phyloP scores from a whole-genome alignment of 2,797 vertebrate genomes.

The Clangula hyemalis region DNA sequence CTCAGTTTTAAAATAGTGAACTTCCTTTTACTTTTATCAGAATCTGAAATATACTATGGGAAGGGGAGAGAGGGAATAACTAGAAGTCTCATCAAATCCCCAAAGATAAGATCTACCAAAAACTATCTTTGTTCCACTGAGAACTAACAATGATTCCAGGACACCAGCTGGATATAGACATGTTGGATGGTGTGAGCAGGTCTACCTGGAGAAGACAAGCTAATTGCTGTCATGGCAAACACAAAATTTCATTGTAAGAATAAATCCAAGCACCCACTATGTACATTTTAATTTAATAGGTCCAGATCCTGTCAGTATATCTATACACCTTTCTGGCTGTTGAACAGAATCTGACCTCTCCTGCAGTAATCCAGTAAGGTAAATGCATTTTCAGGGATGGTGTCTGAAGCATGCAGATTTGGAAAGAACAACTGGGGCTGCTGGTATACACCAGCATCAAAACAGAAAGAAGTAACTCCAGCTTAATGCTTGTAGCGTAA shows the following conservation, averaged over 20 bases:
- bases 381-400: not conserved
- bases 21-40: not conserved
- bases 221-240: not conserved
- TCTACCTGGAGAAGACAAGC: not conserved
- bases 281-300: not conserved
- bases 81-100: not conserved
- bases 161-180: not conserved
- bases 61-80: accelerated
- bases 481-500: not conserved
- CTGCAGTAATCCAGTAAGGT: not conserved
- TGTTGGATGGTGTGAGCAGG: not conserved
- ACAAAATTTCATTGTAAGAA: not conserved
- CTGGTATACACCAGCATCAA: not conserved
- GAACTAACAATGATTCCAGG: not conserved
- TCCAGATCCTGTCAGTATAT: not conserved
- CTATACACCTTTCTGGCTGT: not conserved
- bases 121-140: not conserved
- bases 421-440: not conserved
- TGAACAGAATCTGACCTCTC: not conserved
- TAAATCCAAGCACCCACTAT: not conserved
- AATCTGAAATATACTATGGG: not conserved
- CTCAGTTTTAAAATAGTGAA: not conserved
- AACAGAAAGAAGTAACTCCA: not conserved
- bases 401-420: not conserved
- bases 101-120: not conserved